Evolutionary conservation across 2,888 invertebrate genomes (phyloP), one percentile per base, ranked within the genome.

Genomic region (Eledone cirrhosa): DNA sequence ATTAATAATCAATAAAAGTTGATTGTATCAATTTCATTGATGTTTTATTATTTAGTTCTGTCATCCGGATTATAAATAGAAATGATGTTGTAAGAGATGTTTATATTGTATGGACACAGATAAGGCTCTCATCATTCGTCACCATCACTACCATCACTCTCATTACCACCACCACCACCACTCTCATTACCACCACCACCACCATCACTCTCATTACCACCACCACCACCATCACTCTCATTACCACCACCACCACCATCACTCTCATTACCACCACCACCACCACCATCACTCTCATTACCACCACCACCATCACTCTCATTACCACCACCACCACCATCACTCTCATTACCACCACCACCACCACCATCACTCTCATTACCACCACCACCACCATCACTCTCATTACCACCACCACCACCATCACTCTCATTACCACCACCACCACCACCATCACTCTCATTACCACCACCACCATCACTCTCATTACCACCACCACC

Each of bases 221-320:
- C 72, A 24, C 22, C 72, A 22, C 19, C 27, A 69, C 72, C 19
- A 69, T 16, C 72, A 69, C 27, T 27, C 16, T 27, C 72, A 69
- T 27, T 24, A 69, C 72, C 72, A 69, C 19, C 72, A 69, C 22
- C 22, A 69, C 19, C 72, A 69, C 19, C 72, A 19, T 16, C 27
- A 24, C 27, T 69, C 19, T 65, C 82, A 83, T 53, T 78, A 85
- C 19, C 86, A 85, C 41, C 80, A 85, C 19, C 80, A 81, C n/a
- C 85, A 85, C 27, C 85, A 86, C 19, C 72, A 16, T n/a, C 72
- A 69, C 14, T 24, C 16, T 27, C 19, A 69, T 24, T 24, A 19
- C 72, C 72, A n/a, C n/a, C n/a, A n/a, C n/a, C n/a, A n/a, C n/a
- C n/a, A n/a, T n/a, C n/a, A n/a, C n/a, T n/a, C n/a, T 59, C 72